Evolutionary conservation across 1,140 invertebrate genomes (phyloP), one percentile per base, ranked within the genome.

Genomic region (Schlechtendalia chinensis): DNA sequence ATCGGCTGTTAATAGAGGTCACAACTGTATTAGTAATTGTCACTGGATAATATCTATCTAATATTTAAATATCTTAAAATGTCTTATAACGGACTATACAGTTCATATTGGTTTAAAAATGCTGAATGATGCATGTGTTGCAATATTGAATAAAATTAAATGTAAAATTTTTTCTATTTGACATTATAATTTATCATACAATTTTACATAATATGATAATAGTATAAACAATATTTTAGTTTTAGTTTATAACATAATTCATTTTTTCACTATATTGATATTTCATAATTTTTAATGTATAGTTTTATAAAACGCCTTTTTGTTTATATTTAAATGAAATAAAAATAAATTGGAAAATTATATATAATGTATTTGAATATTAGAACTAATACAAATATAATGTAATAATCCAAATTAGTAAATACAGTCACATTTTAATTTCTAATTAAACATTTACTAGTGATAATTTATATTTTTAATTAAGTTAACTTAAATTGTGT

Each of bases 1-100:
- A 5, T 39, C n/a, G n/a, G 24, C 50, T 27, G 24, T 56, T 56
- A 22, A 79, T 61, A 79, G 58, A 79, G 75, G 75, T 79, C 75
- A 63, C 24, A 19, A 5, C 58, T 63, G 75, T 27, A 79, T 79
- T 45, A 39, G 32, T 79, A 79, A 79, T 79, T 29, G 39, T 63
- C 10, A 16, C 39, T 63, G 45, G 11, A 47, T 24, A 50, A 50
- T 50, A 47, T 61, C 58, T 54, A 27, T 54, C 19, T 11, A 56
- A 77, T 39, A 77, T 77, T 58, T 77, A 17, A 77, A 77, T 77
- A n/a, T 24, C 12, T 32, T 5, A 56, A 59, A 50, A 53, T 32
- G 47, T 74, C 10, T 61, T 19, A 29, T 79, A 63, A 79, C 58
- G 16, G 75, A 47, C 16, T 79, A 22, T 79, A 45, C 17, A 50